These are phyloP conservation scores for Drosophila mojavensis DNA, from an alignment of 1,140 invertebrate genomes.

Conservation along the genomic window DNA sequence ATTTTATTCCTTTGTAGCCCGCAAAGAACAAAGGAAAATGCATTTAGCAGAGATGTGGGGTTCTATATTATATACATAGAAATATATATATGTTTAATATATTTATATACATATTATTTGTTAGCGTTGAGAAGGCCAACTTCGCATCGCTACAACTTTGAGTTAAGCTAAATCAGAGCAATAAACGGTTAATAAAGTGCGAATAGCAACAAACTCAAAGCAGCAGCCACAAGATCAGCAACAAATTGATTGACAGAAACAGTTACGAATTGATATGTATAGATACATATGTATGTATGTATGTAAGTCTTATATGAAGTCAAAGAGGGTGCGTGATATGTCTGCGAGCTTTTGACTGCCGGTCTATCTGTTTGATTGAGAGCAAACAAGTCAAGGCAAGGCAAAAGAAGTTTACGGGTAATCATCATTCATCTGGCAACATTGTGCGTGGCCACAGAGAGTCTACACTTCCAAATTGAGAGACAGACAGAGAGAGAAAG, in stretches of 20 bases:
- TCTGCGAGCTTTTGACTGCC: slow-evolving; percentile 34
- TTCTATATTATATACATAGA: neutral
- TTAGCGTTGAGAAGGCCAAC: neutral
- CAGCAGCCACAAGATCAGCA: slow-evolving; percentile 4
- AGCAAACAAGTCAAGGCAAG: slow-evolving; percentile 23
- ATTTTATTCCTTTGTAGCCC: slow-evolving; percentile 8
- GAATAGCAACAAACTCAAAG: neutral
- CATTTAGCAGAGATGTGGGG: neutral
- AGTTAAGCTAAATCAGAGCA: slow-evolving; percentile 6
- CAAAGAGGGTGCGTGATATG: slow-evolving; percentile 34
- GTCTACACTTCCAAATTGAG: neutral
- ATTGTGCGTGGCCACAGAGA: slow-evolving; percentile 31
- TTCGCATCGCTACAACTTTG: neutral
- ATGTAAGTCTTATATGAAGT: neutral
- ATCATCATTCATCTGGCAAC: slow-evolving; percentile 35
- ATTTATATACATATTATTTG: neutral
- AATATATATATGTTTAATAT: neutral
- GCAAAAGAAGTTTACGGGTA: slow-evolving; percentile 27
- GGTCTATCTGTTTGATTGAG: slow-evolving; percentile 26
- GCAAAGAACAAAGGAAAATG: slow-evolving; percentile 47
- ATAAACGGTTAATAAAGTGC: slow-evolving; percentile 26
- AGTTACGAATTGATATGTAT: slow-evolving; percentile 12
- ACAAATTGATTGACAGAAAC: slow-evolving; percentile 28
- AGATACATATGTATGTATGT: neutral
- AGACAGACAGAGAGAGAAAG: neutral